These are phyloP conservation scores for Herpailurus yagouaroundi DNA, from an alignment of 2,113 vertebrate species.

Conservation along the genomic window DNA sequence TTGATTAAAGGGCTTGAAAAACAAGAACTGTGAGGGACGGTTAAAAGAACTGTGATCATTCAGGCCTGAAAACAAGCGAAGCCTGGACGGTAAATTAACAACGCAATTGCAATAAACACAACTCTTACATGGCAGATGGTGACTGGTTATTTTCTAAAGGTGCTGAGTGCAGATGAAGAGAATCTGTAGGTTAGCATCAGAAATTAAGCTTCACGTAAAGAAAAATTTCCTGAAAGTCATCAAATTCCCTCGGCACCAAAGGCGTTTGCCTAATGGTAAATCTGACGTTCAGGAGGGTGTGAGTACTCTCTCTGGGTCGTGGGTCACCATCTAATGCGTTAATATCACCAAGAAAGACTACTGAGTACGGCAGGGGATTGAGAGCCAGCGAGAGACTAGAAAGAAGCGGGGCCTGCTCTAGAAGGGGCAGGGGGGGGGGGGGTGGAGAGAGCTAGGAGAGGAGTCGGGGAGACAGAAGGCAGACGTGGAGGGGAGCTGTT, in stretches of 20 bases:
- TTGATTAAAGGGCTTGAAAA: conserved; percentile 65
- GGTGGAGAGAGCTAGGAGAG: background rate
- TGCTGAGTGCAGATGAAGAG: background rate
- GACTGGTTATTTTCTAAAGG: conserved; percentile 14
- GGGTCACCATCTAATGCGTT: background rate
- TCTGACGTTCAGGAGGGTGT: background rate
- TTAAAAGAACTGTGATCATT: conserved; percentile 64
- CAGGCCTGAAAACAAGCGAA: conserved; percentile 66
- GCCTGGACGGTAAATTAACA: conserved; percentile 45
- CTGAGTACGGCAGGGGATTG: rapidly evolving
- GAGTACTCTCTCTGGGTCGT: background rate
- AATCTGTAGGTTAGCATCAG: background rate
- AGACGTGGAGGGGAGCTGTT: too few species aligned
- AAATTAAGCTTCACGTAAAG: background rate
- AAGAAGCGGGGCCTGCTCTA: rapidly evolving
- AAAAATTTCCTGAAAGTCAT: background rate
- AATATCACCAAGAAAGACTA: background rate
- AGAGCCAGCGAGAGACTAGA: background rate
- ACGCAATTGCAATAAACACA: conserved; percentile 37
- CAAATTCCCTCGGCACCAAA: background rate
- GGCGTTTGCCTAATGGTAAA: background rate
- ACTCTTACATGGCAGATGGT: background rate
- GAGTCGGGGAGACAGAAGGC: too few species aligned
- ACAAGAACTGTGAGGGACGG: conserved; percentile 21
- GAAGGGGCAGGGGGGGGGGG: too few species aligned